A percentile compares a stretch with the other conserved stretches of the same genome.
Conservation (phyloP, 2,888 invertebrate species). For the Onthophagus sagittarius region DNA sequence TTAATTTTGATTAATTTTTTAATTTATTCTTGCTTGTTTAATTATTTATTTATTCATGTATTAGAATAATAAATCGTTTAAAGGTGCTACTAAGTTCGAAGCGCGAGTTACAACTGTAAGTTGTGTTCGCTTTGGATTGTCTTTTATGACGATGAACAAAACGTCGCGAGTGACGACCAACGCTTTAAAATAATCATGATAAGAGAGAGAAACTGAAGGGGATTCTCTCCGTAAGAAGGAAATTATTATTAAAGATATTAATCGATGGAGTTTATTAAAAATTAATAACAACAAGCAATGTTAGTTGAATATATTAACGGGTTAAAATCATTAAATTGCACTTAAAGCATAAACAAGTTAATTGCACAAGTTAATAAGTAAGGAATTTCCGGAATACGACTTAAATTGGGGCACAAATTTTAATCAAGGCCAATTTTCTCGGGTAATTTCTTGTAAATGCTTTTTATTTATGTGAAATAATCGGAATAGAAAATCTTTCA, state of each 20-base stretch:
- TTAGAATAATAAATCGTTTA: neutral
- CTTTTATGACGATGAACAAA: neutral
- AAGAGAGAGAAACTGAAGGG: too few species aligned
- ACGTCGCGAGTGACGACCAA: neutral
- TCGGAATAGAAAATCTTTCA: neutral
- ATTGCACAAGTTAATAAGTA: too few species aligned
- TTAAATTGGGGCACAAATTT: too few species aligned
- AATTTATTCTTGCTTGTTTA: neutral
- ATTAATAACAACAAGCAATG: neutral
- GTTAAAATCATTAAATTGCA: too few species aligned
- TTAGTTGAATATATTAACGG: too few species aligned
- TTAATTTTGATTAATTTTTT: neutral
- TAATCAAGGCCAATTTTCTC: too few species aligned
- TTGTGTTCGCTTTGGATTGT: neutral
- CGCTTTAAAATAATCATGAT: too few species aligned
- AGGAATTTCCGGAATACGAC: too few species aligned
- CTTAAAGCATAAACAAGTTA: too few species aligned
- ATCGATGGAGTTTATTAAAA: neutral
- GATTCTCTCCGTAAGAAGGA: neutral
- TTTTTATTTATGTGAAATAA: neutral
- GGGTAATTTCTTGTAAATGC: too few species aligned
- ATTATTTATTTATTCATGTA: too few species aligned
- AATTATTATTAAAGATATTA: neutral
- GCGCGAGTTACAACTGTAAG: neutral
- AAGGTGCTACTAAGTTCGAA: neutral